These are phyloP conservation scores for crab-eating macaque (Macaca fascicularis) DNA, from an alignment of 2,113 vertebrate genomes.

Conservation along the genomic window DNA sequence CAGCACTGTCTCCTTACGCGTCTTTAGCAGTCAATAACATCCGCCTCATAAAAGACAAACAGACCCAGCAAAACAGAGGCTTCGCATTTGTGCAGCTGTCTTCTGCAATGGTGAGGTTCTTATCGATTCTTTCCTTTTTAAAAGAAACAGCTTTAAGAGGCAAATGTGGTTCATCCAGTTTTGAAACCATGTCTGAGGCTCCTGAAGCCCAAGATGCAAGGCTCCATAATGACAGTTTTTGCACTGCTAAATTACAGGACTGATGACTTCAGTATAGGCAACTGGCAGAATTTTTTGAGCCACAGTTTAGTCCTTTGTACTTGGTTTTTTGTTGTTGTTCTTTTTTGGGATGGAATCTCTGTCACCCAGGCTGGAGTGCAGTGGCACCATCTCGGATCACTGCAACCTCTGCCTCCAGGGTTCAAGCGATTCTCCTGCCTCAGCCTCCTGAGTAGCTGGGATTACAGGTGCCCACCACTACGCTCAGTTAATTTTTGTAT, in stretches of 20 bases:
- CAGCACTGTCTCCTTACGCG: slow-evolving; percentile 94
- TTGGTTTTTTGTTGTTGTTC: background rate
- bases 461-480: too few species aligned
- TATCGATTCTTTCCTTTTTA: background rate
- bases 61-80: slow-evolving; percentile 97
- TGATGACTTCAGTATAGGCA: background rate
- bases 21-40: slow-evolving; percentile 97
- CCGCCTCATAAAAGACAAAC: slow-evolving; percentile 98
- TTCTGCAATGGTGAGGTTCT: slow-evolving; percentile 93
- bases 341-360: too few species aligned
- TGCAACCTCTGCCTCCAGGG: too few species aligned
- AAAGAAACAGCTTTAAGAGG: background rate
- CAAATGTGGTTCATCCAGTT: background rate
- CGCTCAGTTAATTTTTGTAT: too few species aligned
- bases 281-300: background rate
- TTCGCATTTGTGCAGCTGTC: slow-evolving; percentile 98
- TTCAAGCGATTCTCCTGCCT: too few species aligned
- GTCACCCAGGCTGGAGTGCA: too few species aligned
- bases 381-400: too few species aligned
- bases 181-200: background rate
- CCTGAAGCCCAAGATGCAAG: background rate
- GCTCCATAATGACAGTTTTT: background rate
- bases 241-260: background rate
- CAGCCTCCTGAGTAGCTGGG: too few species aligned
- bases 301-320: background rate